These are phyloP conservation scores for Zaprionus bogoriensis DNA, from an alignment of 2,888 invertebrate species.

Conservation along the genomic window DNA sequence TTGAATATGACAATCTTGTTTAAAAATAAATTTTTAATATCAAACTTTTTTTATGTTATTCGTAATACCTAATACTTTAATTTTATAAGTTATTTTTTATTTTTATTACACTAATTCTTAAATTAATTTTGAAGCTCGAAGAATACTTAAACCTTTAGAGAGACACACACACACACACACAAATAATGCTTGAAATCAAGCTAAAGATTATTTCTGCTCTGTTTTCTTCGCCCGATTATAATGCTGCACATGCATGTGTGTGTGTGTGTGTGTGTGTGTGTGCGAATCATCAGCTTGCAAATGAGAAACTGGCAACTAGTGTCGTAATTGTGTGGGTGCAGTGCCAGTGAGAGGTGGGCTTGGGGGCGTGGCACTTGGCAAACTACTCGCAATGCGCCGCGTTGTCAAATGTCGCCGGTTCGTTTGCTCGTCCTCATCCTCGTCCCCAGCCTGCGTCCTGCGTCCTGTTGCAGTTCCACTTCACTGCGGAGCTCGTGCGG, in stretches of 20 bases:
- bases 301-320: conserved; percentile 34
- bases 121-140: no score
- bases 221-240: neutral
- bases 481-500: conserved; percentile 26
- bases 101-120: no score
- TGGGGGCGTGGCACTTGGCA: neutral
- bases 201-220: conserved; percentile 4
- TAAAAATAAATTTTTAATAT: no score
- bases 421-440: neutral
- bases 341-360: neutral
- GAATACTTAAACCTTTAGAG: no score
- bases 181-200: conserved; percentile 16
- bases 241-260: no score
- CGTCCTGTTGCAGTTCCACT: conserved; percentile 39
- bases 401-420: conserved; percentile 32
- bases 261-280: neutral
- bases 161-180: no score
- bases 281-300: no score
- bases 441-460: neutral
- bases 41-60: no score
- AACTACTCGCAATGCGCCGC: conserved; percentile 39
- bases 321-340: conserved; percentile 8
- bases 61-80: no score
- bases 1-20: no score
- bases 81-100: no score